Evolutionary conservation across 1,140 invertebrate genomes (phyloP).

Genomic region (Acromyrmex echinatior): DNA sequence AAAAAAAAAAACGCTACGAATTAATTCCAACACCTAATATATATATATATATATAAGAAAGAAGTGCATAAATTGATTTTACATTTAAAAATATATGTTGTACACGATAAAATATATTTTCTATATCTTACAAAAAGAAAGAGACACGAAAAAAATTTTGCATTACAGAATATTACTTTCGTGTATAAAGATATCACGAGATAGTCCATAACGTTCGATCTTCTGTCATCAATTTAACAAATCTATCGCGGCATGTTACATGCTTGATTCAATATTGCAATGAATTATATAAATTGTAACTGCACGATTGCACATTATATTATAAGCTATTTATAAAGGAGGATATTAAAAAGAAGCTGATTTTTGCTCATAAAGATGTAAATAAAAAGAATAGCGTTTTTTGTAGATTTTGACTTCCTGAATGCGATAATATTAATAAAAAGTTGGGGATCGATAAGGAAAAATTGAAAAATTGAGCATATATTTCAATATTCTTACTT

Average conservation of each 20-base stretch:
- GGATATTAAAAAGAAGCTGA: too few relatives aligned
- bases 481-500: too few relatives aligned
- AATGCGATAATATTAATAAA: too few relatives aligned
- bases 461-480: too few relatives aligned
- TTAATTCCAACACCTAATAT: too few relatives aligned
- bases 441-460: too few relatives aligned
- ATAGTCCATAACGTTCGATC: conserved; percentile 10
- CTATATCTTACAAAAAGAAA: background rate
- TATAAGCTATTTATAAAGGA: background rate
- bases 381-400: too few relatives aligned
- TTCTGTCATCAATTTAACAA: conserved; percentile 24
- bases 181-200: conserved; percentile 4
- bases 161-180: background rate
- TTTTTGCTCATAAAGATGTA: too few relatives aligned
- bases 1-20: too few relatives aligned
- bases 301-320: background rate
- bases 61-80: too few relatives aligned
- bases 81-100: background rate
- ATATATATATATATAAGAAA: too few relatives aligned
- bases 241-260: background rate
- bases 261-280: conserved; percentile 4
- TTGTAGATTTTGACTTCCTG: too few relatives aligned
- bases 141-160: background rate
- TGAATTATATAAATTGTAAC: background rate
- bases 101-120: conserved; percentile 16